Evolutionary conservation across 2,888 invertebrate species (phyloP).

Genomic region (Drosophila lutescens): DNA sequence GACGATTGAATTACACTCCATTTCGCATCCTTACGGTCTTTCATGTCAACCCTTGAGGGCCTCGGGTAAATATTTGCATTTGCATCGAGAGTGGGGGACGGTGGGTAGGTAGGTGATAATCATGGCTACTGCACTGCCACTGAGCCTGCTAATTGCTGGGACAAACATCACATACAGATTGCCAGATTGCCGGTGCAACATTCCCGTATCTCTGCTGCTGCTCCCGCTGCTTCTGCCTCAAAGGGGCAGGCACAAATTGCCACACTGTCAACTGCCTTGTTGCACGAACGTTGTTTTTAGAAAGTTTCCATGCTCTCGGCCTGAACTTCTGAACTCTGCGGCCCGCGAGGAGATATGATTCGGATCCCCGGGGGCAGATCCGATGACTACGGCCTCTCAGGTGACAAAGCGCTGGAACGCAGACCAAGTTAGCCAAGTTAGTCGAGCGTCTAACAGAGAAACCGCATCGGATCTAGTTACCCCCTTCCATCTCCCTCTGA

Average conservation of each 20-base stretch:
- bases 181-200: conserved; percentile 36
- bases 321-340: conserved; percentile 68
- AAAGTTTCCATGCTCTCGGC: conserved; percentile 52
- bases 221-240: no score
- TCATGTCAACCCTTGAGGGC: conserved; percentile 40
- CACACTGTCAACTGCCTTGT: conserved; percentile 58
- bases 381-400: conserved; percentile 51
- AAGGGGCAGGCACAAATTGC: conserved; percentile 53
- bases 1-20: conserved; percentile 69
- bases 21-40: conserved; percentile 28
- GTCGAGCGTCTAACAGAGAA: conserved; percentile 47
- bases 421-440: conserved; percentile 26
- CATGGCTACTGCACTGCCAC: conserved; percentile 29
- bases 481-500: conserved; percentile 3
- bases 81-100: conserved; percentile 8
- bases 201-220: conserved; percentile 3
- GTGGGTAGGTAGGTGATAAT: conserved; percentile 24
- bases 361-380: conserved; percentile 21
- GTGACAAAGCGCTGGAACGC: conserved; percentile 57
- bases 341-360: conserved; percentile 41
- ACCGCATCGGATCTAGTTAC: conserved; percentile 60
- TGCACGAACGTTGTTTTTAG: conserved; percentile 64
- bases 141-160: conserved; percentile 59
- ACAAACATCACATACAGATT: conserved; percentile 37
- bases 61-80: conserved; percentile 68